Evolutionary conservation across 1,140 invertebrate genomes (phyloP).

Genomic region (Stegodyphus dumicola): DNA sequence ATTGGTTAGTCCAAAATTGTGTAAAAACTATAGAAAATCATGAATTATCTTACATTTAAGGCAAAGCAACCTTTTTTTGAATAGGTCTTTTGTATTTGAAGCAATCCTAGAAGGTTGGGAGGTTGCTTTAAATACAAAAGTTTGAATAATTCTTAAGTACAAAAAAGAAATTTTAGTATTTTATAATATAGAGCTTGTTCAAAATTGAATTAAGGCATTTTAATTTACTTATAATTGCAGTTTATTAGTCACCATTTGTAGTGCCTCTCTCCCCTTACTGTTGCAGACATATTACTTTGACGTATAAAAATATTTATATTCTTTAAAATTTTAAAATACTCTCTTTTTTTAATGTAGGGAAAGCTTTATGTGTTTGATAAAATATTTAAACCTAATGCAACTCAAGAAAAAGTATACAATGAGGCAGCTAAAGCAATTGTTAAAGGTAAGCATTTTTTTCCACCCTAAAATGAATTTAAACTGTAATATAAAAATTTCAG

Average conservation of each 20-base stretch:
- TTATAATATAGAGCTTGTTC: neutral
- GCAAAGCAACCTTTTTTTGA: too few species aligned
- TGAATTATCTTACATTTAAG: too few species aligned
- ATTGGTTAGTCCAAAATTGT: too few species aligned
- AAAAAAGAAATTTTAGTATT: neutral
- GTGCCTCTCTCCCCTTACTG: neutral
- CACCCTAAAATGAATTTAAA: neutral
- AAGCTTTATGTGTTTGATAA: too few species aligned
- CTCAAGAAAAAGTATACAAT: slow-evolving; percentile 98
- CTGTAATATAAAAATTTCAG: neutral
- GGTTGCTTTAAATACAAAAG: neutral
- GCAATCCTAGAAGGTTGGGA: too few species aligned
- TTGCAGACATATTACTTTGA: neutral
- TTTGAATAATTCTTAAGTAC: neutral
- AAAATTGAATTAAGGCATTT: neutral
- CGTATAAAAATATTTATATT: neutral
- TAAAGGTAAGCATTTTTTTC: slow-evolving; percentile 71
- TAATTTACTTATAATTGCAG: neutral
- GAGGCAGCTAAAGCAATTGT: slow-evolving; percentile 96
- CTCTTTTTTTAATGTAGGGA: too few species aligned
- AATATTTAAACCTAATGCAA: too few species aligned
- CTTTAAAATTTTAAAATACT: slow-evolving; percentile 88
- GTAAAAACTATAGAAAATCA: too few species aligned
- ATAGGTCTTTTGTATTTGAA: too few species aligned
- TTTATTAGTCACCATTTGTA: neutral